Evolutionary conservation across 2,888 invertebrate species (phyloP), one percentile per base, ranked within the genome.

Genomic region (Agriopis marginaria): DNA sequence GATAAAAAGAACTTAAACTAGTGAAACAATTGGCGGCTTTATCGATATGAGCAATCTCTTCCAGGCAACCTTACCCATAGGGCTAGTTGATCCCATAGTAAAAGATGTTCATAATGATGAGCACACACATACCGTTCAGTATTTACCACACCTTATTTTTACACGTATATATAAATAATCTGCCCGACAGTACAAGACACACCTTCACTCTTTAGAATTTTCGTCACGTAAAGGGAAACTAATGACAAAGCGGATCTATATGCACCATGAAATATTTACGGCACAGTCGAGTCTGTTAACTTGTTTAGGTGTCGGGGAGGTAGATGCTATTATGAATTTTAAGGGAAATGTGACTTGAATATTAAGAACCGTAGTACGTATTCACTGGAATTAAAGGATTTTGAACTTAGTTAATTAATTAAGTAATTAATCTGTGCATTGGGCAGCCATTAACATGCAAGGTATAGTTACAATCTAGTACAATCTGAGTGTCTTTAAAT

Each of bases 241-340:
- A 69, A 65, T 69, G 69, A 69, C 56, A 45, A 58, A 56, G 23
- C 51, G 65, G 69, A 69, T 65, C 56, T 69, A 69, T 62, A 58
- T 62, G 65, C 69, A 61, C 63, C 69, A 62, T 65, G 50, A 39
- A 65, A 66, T 63, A 70, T 70, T 65, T 66, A 70, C 66, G 51
- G 39, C 61, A 40, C 44, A 58, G 60, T 47, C 56, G 44, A 62
- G 40, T 53, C 53, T 58, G 62, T 62, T 70, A 69, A 70, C 70
- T 70, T 70, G 58, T 66, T 69, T 70, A 70, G 66, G 58, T 66
- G 64, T 61, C 40, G 64, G 59, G 14, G 53, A 65, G 69, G 64
- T 69, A 61, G 49, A 55, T 65, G 44, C 23, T 68, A 63, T 68
- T 68, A 68, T 68, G 68, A 68, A 65, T 51, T 66, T 66, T 62